phyloP scores from a whole-genome alignment of 2,888 invertebrate genomes.

The Gryllus longicercus region DNA sequence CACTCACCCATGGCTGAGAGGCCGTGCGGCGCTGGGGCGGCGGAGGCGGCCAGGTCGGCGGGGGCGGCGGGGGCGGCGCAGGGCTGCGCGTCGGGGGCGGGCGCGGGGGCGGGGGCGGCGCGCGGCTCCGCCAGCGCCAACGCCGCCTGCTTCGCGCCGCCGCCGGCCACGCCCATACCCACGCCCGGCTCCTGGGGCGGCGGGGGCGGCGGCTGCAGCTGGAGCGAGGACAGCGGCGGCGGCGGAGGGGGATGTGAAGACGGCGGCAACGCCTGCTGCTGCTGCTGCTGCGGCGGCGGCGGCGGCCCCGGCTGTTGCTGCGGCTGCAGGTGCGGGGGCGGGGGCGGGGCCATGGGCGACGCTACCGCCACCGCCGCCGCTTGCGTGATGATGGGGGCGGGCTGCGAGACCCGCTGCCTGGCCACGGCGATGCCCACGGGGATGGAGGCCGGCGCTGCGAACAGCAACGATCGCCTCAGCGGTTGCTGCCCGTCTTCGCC shows the following conservation, averaged over 20 bases:
- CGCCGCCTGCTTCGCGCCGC: constrained; percentile 4
- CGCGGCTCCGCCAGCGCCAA: constrained; percentile 23
- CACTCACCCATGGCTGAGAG: constrained; percentile 36
- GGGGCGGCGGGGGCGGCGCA: constrained; percentile 18
- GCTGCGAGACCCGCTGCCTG: constrained; percentile 67
- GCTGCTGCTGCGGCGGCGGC: neutral
- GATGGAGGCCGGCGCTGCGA: constrained; percentile 51
- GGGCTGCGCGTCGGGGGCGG: neutral
- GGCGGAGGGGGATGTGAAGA: neutral
- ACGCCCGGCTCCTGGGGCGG: neutral
- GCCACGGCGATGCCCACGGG: constrained; percentile 84
- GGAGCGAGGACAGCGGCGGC: constrained; percentile 23
- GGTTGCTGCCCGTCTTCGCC: neutral
- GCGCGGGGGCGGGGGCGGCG: neutral
- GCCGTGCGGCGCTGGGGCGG: neutral
- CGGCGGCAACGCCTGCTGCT: constrained; percentile 20
- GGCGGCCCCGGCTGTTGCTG: neutral
- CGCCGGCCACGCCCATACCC: neutral
- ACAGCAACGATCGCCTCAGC: neutral
- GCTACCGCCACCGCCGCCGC: neutral
- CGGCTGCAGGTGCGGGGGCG: neutral
- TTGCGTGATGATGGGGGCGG: neutral
- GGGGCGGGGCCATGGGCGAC: constrained; percentile 25
- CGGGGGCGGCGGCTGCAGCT: constrained; percentile 19
- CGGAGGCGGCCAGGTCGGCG: constrained; percentile 18